phyloP scores from a whole-genome alignment of 2,113 vertebrate genomes.

The Thamnophis sirtalis region DNA sequence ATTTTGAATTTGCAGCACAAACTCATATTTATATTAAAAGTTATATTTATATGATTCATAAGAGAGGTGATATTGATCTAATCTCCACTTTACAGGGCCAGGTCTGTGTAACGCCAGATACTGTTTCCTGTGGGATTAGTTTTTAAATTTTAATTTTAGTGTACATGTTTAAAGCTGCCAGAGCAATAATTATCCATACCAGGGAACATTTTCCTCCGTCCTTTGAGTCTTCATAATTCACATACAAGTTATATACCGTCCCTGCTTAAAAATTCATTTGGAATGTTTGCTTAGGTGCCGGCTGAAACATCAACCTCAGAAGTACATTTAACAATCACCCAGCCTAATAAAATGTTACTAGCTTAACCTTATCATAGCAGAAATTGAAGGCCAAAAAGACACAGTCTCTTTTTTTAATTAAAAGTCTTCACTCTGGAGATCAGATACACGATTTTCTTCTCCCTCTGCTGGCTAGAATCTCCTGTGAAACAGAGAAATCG shows the following conservation, averaged over 20 bases:
- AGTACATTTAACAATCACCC: conserved; percentile 28
- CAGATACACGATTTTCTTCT: neutral
- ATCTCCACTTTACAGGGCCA: neutral
- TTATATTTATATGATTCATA: conserved; percentile 29
- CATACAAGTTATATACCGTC: conserved; percentile 22
- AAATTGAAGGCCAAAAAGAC: conserved; percentile 65
- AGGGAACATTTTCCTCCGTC: conserved; percentile 36
- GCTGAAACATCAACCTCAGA: conserved; percentile 24
- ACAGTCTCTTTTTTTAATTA: conserved; percentile 55
- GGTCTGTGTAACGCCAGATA: neutral
- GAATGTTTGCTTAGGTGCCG: conserved; percentile 59
- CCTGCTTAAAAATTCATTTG: conserved; percentile 56
- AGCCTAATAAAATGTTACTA: conserved; percentile 57
- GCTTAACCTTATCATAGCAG: conserved; percentile 53
- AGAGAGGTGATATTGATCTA: conserved; percentile 38
- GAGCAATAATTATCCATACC: conserved; percentile 45
- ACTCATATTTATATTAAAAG: conserved; percentile 17
- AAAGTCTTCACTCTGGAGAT: conserved; percentile 24
- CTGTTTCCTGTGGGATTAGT: conserved; percentile 23
- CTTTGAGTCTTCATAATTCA: conserved; percentile 42
- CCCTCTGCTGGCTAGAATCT: conserved; percentile 35
- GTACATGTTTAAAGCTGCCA: conserved; percentile 33
- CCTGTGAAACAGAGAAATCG: neutral
- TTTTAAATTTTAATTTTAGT: conserved; percentile 34
- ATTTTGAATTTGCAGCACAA: neutral